Evolutionary conservation across 1,140 invertebrate species (phyloP).

Genomic region (Papilio dardanus): DNA sequence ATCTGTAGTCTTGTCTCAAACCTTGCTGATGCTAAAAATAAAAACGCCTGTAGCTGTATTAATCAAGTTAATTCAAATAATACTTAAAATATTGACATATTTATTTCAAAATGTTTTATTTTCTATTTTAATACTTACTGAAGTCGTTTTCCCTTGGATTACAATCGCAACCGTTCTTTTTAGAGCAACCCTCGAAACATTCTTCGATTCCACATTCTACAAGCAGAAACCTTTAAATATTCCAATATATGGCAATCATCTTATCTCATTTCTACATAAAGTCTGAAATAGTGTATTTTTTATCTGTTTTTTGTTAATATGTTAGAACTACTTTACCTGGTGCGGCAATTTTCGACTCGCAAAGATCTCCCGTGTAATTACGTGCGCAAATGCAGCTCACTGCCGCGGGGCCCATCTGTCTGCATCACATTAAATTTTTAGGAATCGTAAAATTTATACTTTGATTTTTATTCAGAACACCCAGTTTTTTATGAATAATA

Average conservation of each 20-base stretch:
- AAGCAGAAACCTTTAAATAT: constrained; percentile 42
- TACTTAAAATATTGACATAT: not conserved
- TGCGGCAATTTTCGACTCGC: constrained; percentile 84
- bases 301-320: too few relatives aligned
- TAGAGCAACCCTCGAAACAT: constrained; percentile 67
- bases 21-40: constrained; percentile 61
- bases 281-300: too few relatives aligned
- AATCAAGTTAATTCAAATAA: not conserved
- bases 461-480: not conserved
- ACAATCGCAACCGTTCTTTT: constrained; percentile 66
- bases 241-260: too few relatives aligned
- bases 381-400: constrained; percentile 86
- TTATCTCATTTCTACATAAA: too few relatives aligned
- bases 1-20: constrained; percentile 74
- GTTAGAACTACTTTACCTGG: constrained; percentile 60
- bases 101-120: not conserved
- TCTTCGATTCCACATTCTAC: constrained; percentile 74
- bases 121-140: constrained; percentile 55
- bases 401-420: constrained; percentile 88
- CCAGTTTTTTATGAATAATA: too few relatives aligned
- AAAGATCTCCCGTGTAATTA: constrained; percentile 86
- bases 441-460: not conserved
- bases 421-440: constrained; percentile 57
- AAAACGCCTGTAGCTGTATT: constrained; percentile 24
- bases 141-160: constrained; percentile 66